Conservation (phyloP, 2,888 invertebrate genomes). For the Creontiades dilutus region DNA sequence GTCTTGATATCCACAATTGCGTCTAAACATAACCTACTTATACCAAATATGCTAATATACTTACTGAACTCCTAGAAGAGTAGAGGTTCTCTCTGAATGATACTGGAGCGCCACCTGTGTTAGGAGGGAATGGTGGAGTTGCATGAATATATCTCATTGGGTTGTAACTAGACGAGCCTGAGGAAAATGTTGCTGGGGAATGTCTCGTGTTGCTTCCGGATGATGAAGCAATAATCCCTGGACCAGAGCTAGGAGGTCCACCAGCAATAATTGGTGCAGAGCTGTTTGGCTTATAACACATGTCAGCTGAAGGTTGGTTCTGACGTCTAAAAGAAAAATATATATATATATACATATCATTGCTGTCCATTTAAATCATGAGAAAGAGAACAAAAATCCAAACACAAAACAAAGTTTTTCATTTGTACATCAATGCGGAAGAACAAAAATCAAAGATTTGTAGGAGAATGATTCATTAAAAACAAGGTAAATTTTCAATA, state of each 20-base stretch:
- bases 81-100: constrained; percentile 60
- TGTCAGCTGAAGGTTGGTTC: constrained; percentile 62
- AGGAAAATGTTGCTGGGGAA: constrained; percentile 72
- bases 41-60: too few relatives aligned
- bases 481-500: too few relatives aligned
- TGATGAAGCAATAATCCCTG: constrained; percentile 60
- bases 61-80: constrained; percentile 65
- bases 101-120: constrained; percentile 70
- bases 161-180: constrained; percentile 69
- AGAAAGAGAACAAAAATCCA: too few relatives aligned
- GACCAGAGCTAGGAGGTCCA: constrained; percentile 23
- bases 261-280: constrained; percentile 44
- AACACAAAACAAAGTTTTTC: too few relatives aligned
- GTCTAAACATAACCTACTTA: too few relatives aligned
- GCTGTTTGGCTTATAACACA: constrained; percentile 68
- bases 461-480: too few relatives aligned
- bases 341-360: background rate
- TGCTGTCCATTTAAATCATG: too few relatives aligned
- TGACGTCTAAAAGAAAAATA: constrained; percentile 49
- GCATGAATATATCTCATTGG: constrained; percentile 74
- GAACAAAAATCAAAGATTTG: too few relatives aligned
- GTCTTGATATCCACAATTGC: too few relatives aligned
- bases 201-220: constrained; percentile 60
- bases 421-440: too few relatives aligned
- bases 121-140: constrained; percentile 66